Conservation (phyloP, 2,113 vertebrate species). For the Bubo bubo region DNA sequence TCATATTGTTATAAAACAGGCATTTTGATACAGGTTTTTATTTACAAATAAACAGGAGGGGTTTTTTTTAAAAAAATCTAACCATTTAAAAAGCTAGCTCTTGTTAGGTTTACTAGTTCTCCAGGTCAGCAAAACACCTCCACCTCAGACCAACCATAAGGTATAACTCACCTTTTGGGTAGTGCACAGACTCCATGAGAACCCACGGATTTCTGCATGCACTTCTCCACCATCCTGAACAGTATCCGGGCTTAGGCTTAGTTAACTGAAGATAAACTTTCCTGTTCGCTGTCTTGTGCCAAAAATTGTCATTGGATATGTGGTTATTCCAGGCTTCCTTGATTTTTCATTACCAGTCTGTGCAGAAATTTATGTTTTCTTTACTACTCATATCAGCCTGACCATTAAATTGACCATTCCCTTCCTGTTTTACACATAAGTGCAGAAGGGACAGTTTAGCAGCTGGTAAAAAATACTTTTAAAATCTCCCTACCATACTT, state of each 20-base stretch:
- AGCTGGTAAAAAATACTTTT: neutral
- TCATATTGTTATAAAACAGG: neutral
- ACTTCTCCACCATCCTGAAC: neutral
- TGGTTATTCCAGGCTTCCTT: neutral
- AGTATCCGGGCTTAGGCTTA: neutral
- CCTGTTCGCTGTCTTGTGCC: neutral
- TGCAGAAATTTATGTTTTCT: neutral
- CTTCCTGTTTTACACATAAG: rapidly evolving
- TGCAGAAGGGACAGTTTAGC: neutral
- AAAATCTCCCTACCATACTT: neutral
- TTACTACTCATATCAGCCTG: neutral
- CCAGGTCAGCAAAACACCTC: neutral
- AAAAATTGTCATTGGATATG: neutral
- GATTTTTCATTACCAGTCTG: neutral
- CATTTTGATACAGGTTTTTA: neutral
- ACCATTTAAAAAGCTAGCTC: neutral
- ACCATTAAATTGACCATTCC: neutral
- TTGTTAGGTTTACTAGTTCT: neutral
- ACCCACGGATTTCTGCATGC: neutral
- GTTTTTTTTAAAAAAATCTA: neutral
- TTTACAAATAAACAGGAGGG: neutral
- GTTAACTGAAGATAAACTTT: neutral
- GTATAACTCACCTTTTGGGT: neutral
- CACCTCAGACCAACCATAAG: neutral
- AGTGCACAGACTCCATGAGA: neutral